Evolutionary conservation across 2,113 vertebrate species (phyloP).

Genomic region (Siphamia tubifer): DNA sequence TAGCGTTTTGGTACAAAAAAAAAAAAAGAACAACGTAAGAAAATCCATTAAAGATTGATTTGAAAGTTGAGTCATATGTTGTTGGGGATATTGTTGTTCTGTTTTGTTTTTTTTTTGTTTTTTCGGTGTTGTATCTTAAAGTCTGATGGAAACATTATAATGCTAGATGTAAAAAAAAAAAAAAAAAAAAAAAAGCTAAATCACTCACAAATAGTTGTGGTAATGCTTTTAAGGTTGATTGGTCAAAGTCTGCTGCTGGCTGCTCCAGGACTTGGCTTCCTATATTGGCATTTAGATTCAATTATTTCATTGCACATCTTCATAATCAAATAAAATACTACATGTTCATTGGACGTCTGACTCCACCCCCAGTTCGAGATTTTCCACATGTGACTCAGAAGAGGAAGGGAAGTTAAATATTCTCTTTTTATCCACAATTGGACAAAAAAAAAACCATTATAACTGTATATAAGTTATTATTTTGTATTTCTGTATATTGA

Average conservation of each 20-base stretch:
- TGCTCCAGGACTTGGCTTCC: slow-evolving; percentile 28
- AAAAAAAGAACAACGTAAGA: slow-evolving; percentile 7
- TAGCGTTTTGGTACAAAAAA: slow-evolving; percentile 11
- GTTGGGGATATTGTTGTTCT: too few relatives aligned
- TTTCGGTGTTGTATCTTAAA: background rate
- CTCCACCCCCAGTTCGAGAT: slow-evolving; percentile 39
- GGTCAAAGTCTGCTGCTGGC: slow-evolving; percentile 18
- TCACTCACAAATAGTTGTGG: slow-evolving; percentile 27
- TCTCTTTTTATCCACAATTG: too few relatives aligned
- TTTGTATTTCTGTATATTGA: too few relatives aligned
- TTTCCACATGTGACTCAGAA: slow-evolving; percentile 11
- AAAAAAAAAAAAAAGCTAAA: slow-evolving; percentile 32
- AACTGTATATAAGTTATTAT: too few relatives aligned
- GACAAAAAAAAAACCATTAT: too few relatives aligned
- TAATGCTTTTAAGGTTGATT: slow-evolving; percentile 70
- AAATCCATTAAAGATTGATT: slow-evolving; percentile 52
- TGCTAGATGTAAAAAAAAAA: slow-evolving; percentile 39
- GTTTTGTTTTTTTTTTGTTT: background rate
- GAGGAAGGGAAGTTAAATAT: too few relatives aligned
- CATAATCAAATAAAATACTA: slow-evolving; percentile 53
- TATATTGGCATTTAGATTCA: slow-evolving; percentile 56
- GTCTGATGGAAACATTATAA: slow-evolving; percentile 20
- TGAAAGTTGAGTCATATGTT: slow-evolving; percentile 16
- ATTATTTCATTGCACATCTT: slow-evolving; percentile 46
- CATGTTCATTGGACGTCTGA: slow-evolving; percentile 39